Evolutionary conservation across 1,140 invertebrate genomes (phyloP), one percentile per base, ranked within the genome.

Genomic region (Gryon sp.): DNA sequence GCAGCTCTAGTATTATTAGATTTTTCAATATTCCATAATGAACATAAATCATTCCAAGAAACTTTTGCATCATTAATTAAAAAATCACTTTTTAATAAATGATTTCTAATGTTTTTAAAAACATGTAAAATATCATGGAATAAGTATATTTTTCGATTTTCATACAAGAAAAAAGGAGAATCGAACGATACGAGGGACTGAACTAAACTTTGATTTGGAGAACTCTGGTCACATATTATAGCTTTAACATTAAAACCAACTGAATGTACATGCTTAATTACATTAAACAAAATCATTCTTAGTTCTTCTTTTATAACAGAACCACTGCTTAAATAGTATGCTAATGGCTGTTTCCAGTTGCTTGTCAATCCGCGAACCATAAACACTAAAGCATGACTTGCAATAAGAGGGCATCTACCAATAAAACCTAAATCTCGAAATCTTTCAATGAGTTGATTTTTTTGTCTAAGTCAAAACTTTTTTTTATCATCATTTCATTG

Each of bases 351-450:
- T 16, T 50, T 69, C 50, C 65, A 69, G 20, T 40, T 30, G 2
- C 12, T 2, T 5, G 6, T 18, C 8, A 46, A 24, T 2, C 63
- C 63, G 0, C 34, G 5, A 2, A 55, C 2, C 24, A 68, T 30
- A 48, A 68, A 68, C 1, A 68, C 28, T 24, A 68, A 40, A 24
- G n/a, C n/a, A n/a, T n/a, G n/a, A n/a, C n/a, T n/a, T n/a, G n/a
- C n/a, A n/a, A n/a, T n/a, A n/a, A n/a, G n/a, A n/a, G n/a, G n/a
- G n/a, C n/a, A n/a, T n/a, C n/a, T n/a, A n/a, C n/a, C n/a, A n/a
- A n/a, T n/a, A n/a, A n/a, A n/a, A n/a, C n/a, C n/a, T n/a, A n/a
- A n/a, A n/a, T n/a, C n/a, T n/a, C n/a, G n/a, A n/a, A n/a, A n/a
- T n/a, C n/a, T n/a, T n/a, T n/a, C n/a, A n/a, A n/a, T n/a, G n/a